phyloP scores from a whole-genome alignment of 2,888 invertebrate genomes.

The Diadegma fenestrale region DNA sequence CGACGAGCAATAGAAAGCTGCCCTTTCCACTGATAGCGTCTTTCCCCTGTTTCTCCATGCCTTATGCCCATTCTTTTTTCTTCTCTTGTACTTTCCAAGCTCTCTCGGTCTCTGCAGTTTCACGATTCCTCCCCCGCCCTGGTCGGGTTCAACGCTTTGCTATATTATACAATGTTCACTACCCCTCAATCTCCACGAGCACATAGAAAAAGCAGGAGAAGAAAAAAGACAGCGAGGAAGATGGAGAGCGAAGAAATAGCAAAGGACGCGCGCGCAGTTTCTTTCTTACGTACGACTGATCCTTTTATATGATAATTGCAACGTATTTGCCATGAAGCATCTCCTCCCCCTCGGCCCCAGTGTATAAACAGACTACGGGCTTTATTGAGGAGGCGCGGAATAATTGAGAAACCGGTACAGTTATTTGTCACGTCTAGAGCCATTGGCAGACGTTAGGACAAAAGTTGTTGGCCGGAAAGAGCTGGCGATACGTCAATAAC shows the following conservation, averaged over 20 bases:
- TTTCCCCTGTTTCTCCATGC: conserved; percentile 51
- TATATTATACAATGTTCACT: conserved; percentile 49
- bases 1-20: conserved; percentile 56
- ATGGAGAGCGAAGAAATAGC: conserved; percentile 11
- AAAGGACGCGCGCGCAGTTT: conserved; percentile 37
- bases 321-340: conserved; percentile 79
- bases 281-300: conserved; percentile 73
- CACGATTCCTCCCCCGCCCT: conserved; percentile 53
- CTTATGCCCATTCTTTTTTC: conserved; percentile 53
- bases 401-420: conserved; percentile 37
- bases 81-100: conserved; percentile 69
- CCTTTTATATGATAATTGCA: conserved; percentile 84
- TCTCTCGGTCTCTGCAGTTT: conserved; percentile 62
- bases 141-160: conserved; percentile 48
- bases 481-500: conserved; percentile 17
- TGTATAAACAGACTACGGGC: conserved; percentile 79
- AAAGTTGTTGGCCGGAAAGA: conserved; percentile 20
- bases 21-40: conserved; percentile 38
- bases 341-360: conserved; percentile 45
- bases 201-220: not conserved
- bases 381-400: conserved; percentile 74
- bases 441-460: conserved; percentile 20
- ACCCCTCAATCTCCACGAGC: conserved; percentile 27
- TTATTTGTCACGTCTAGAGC: conserved; percentile 15
- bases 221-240: not conserved